A percentile compares a stretch with the other conserved stretches of the same genome.
These are phyloP conservation scores for Eulemur rufifrons DNA, from an alignment of 2,113 vertebrate genomes.

Conservation along the genomic window DNA sequence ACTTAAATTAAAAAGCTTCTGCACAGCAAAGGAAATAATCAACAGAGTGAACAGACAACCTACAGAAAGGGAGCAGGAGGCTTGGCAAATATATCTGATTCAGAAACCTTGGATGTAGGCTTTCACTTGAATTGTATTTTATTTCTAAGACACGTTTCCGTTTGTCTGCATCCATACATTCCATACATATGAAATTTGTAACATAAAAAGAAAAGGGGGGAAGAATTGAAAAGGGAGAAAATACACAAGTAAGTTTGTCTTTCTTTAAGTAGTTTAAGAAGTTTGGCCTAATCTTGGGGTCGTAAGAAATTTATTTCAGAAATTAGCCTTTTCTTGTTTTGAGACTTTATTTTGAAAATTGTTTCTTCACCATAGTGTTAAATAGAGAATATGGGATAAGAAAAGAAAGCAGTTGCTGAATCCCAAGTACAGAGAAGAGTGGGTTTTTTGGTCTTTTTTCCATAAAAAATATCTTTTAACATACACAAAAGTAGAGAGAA, in stretches of 20 bases:
- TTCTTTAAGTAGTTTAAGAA: not conserved
- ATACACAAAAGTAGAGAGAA: not conserved
- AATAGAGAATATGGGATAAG: not conserved
- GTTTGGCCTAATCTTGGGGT: not conserved
- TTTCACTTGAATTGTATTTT: not conserved
- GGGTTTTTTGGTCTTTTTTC: not conserved
- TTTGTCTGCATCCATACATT: not conserved
- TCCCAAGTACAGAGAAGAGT: not conserved
- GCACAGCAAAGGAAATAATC: too few relatives aligned
- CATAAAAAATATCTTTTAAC: not conserved
- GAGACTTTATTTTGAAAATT: constrained; percentile 2
- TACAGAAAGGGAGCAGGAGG: not conserved
- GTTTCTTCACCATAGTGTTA: not conserved
- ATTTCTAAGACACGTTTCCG: not conserved
- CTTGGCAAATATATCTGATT: not conserved
- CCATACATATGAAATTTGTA: not conserved
- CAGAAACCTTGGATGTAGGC: not conserved
- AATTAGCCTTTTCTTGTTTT: not conserved
- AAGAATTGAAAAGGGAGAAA: not conserved
- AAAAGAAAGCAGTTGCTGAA: not conserved
- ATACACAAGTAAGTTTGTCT: not conserved
- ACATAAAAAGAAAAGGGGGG: not conserved
- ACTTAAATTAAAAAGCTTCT: too few relatives aligned
- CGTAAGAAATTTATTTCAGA: not conserved
- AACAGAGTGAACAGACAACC: too few relatives aligned